Conservation (phyloP, 2,888 invertebrate genomes). For the Ichneumoninae sp. region DNA sequence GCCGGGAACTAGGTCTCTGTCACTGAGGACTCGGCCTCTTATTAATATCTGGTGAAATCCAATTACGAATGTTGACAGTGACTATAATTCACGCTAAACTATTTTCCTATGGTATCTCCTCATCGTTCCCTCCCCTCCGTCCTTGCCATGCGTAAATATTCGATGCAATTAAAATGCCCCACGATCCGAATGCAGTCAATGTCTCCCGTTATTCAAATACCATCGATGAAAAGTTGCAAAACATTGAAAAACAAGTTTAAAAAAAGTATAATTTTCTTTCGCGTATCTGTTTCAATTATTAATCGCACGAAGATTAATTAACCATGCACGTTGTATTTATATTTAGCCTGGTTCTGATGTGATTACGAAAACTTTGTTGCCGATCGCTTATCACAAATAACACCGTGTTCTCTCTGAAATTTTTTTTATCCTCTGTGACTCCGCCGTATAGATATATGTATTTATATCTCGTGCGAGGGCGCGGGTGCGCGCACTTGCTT, state of each 20-base stretch:
- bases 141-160: slow-evolving; percentile 8
- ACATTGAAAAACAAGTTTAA: background rate
- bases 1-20: slow-evolving; percentile 68
- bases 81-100: slow-evolving; percentile 20
- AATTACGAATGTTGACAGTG: slow-evolving; percentile 72
- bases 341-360: background rate
- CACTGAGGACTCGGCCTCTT: slow-evolving; percentile 68
- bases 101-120: background rate
- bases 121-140: background rate
- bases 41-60: slow-evolving; percentile 78
- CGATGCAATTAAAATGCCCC: slow-evolving; percentile 15
- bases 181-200: background rate
- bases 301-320: slow-evolving; percentile 28
- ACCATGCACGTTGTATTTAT: slow-evolving; percentile 18
- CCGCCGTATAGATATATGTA: background rate
- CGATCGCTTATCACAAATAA: slow-evolving; percentile 44
- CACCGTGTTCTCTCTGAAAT: slow-evolving; percentile 21
- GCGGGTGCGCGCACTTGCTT: slow-evolving; percentile 61
- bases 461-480: slow-evolving; percentile 39
- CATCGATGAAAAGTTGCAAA: background rate
- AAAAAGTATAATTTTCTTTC: background rate
- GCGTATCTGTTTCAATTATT: background rate
- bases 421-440: background rate
- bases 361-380: slow-evolving; percentile 58
- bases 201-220: background rate